Conservation (phyloP, 2,113 vertebrate genomes). For the Probosciger aterrimus region DNA sequence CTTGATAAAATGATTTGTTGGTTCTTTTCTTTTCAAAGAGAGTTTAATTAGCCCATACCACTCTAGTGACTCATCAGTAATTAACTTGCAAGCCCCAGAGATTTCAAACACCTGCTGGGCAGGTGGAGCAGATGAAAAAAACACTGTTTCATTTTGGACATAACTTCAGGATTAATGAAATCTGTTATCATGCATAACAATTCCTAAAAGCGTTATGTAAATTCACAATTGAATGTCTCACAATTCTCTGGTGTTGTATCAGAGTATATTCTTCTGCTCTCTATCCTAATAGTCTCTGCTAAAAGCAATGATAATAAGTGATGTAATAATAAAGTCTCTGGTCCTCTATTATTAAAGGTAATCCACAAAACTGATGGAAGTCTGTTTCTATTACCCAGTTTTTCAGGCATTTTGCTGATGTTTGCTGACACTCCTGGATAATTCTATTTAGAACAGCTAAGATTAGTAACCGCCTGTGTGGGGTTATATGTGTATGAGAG, state of each 20-base stretch:
- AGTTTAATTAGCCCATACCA: constrained; percentile 18
- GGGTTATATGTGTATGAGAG: neutral
- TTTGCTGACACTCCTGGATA: neutral
- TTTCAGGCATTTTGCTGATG: neutral
- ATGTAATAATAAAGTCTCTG: neutral
- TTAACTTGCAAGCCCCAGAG: neutral
- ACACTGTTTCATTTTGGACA: neutral
- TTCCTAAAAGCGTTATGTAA: neutral
- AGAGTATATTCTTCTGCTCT: neutral
- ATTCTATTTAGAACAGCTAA: neutral
- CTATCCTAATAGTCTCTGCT: neutral
- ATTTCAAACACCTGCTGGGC: constrained; percentile 33
- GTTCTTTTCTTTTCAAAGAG: neutral
- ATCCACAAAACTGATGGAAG: neutral
- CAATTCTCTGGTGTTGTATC: neutral
- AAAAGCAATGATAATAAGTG: neutral
- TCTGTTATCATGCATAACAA: neutral
- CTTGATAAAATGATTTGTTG: neutral
- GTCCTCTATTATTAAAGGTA: neutral
- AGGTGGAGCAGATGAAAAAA: neutral
- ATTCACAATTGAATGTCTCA: neutral
- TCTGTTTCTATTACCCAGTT: neutral
- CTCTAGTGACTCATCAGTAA: neutral
- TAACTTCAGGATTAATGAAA: constrained; percentile 5
- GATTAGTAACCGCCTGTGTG: neutral